Conservation (phyloP, 2,888 invertebrate species). For the Chelonus formosanus region DNA sequence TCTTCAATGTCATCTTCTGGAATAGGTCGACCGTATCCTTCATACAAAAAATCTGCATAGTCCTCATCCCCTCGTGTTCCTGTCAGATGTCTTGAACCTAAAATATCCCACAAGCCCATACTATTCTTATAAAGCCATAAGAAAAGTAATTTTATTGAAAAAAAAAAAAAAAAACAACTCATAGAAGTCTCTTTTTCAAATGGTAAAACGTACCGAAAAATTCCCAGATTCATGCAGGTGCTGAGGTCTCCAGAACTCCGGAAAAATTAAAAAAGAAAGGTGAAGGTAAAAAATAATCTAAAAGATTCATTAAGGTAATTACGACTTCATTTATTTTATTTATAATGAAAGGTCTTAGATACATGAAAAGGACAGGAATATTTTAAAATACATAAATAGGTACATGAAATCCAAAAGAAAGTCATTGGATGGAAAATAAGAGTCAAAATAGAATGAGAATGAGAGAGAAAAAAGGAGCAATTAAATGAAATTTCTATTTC, state of each 20-base stretch:
- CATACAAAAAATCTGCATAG: slow-evolving; percentile 53
- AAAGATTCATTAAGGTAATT: too few relatives aligned
- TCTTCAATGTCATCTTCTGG: slow-evolving; percentile 52
- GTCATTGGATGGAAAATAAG: too few relatives aligned
- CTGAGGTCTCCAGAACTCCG: slow-evolving; percentile 19
- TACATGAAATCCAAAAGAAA: too few relatives aligned
- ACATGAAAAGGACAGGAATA: background rate
- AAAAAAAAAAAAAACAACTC: background rate
- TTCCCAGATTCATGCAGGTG: slow-evolving; percentile 33
- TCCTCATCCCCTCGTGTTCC: slow-evolving; percentile 51
- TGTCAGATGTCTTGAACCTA: slow-evolving; percentile 56
- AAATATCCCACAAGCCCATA: slow-evolving; percentile 40
- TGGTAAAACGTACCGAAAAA: background rate
- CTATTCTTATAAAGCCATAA: background rate
- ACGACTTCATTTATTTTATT: too few relatives aligned
- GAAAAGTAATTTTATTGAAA: background rate
- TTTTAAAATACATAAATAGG: background rate
- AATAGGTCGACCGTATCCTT: slow-evolving; percentile 46
- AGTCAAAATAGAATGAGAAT: too few relatives aligned
- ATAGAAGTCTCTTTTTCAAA: too few relatives aligned
- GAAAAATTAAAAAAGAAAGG: background rate
- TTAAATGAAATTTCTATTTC: too few relatives aligned
- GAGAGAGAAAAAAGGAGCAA: too few relatives aligned
- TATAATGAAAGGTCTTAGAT: background rate
- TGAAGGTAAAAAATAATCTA: too few relatives aligned